A percentile compares a stretch with the other conserved stretches of the same genome.
phyloP scores from a whole-genome alignment of 2,797 vertebrate species.

The Poecilia gillii region DNA sequence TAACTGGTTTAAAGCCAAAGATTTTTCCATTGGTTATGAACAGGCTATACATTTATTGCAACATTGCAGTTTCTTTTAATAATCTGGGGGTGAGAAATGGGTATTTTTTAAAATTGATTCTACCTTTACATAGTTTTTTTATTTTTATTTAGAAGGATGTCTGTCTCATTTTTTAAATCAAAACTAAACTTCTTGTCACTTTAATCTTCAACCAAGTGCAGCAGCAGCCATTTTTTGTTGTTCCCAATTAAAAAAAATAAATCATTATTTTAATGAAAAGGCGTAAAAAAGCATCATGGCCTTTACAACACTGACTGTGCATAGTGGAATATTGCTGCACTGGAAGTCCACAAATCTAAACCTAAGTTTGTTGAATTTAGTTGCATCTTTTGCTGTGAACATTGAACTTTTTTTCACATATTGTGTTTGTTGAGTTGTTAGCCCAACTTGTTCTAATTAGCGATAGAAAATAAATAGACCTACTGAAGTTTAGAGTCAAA shows the following conservation, averaged over 20 bases:
- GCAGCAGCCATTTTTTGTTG: not conserved
- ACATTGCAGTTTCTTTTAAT: not conserved
- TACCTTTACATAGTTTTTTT: not conserved
- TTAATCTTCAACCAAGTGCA: not conserved
- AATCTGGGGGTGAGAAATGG: rapidly evolving
- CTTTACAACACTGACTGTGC: not conserved
- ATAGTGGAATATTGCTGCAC: not conserved
- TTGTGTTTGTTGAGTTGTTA: too few species aligned
- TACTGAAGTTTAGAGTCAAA: too few species aligned
- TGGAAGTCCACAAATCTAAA: not conserved
- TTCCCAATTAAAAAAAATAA: not conserved
- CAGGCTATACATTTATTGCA: not conserved
- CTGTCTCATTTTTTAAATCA: not conserved
- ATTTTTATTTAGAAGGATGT: not conserved
- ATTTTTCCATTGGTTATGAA: not conserved
- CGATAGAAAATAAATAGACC: too few species aligned
- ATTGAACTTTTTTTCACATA: too few species aligned
- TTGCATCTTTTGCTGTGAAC: too few species aligned
- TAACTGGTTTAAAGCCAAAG: not conserved
- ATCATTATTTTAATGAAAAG: not conserved
- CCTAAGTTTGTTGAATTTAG: too few species aligned
- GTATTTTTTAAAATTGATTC: not conserved
- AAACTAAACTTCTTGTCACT: not conserved
- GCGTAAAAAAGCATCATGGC: not conserved
- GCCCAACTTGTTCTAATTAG: too few species aligned